phyloP scores from a whole-genome alignment of 2,797 vertebrate genomes.

The Spondyliosoma cantharus region DNA sequence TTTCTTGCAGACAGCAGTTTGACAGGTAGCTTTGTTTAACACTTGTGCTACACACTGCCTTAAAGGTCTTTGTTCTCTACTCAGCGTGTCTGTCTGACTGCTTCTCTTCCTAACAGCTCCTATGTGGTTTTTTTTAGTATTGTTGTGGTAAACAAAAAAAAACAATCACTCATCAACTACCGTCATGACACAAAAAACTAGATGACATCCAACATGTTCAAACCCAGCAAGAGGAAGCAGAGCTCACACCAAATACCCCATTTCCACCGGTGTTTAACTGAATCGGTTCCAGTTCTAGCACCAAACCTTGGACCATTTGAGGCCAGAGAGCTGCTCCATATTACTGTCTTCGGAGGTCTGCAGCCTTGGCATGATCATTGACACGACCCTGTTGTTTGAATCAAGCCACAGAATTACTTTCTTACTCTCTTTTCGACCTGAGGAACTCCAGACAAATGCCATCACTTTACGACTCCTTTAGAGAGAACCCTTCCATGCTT shows the following conservation, averaged over 20 bases:
- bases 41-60: conserved; percentile 45
- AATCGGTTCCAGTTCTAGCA: no score
- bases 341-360: no score
- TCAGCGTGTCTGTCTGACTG: conserved; percentile 46
- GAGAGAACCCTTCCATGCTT: neutral
- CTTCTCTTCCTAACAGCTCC: conserved; percentile 34
- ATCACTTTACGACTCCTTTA: neutral
- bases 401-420: no score
- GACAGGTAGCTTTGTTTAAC: conserved; percentile 71
- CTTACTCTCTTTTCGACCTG: neutral
- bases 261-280: no score
- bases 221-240: neutral
- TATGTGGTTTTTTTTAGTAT: conserved; percentile 5
- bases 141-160: neutral
- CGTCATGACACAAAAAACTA: neutral
- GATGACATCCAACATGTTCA: neutral
- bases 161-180: neutral
- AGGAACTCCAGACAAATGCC: neutral
- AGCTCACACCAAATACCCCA: no score
- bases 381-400: neutral
- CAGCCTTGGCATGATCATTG: no score
- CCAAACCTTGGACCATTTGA: no score
- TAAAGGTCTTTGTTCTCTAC: conserved; percentile 59
- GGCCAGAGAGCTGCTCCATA: no score
- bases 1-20: conserved; percentile 47